phyloP scores from a whole-genome alignment of 2,113 vertebrate genomes.

The Serilophus lunatus region DNA sequence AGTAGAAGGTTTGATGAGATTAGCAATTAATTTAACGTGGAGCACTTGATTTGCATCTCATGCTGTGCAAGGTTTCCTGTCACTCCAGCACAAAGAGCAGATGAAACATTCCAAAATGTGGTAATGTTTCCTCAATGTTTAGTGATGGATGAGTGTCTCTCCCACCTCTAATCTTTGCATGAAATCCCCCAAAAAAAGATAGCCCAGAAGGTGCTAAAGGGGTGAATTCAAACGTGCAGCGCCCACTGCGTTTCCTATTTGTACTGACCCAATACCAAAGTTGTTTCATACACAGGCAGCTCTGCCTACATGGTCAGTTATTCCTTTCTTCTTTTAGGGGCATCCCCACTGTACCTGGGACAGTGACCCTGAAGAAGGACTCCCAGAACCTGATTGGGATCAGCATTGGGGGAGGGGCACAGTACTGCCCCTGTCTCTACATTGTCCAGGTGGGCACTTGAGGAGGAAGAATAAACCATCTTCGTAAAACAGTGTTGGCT shows the following conservation, averaged over 20 bases:
- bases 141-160: not conserved
- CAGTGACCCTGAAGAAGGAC: constrained; percentile 92
- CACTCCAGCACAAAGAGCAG: not conserved
- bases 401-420: constrained; percentile 96
- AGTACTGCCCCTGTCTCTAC: constrained; percentile 97
- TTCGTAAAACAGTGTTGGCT: not conserved
- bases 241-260: not conserved
- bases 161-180: not conserved
- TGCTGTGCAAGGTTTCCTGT: not conserved
- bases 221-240: not conserved
- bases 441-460: constrained; percentile 88
- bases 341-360: constrained; percentile 95
- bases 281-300: not conserved
- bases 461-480: not conserved
- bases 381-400: constrained; percentile 95
- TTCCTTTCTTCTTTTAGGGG: constrained; percentile 73
- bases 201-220: not conserved
- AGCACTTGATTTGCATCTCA: not conserved
- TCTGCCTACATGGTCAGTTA: not conserved
- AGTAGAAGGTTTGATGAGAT: not conserved
- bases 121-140: not conserved
- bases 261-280: accelerated
- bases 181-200: not conserved
- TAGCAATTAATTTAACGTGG: not conserved
- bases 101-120: not conserved